These are phyloP conservation scores for Aptenodytes patagonicus DNA, from an alignment of 2,113 vertebrate genomes.

Conservation along the genomic window DNA sequence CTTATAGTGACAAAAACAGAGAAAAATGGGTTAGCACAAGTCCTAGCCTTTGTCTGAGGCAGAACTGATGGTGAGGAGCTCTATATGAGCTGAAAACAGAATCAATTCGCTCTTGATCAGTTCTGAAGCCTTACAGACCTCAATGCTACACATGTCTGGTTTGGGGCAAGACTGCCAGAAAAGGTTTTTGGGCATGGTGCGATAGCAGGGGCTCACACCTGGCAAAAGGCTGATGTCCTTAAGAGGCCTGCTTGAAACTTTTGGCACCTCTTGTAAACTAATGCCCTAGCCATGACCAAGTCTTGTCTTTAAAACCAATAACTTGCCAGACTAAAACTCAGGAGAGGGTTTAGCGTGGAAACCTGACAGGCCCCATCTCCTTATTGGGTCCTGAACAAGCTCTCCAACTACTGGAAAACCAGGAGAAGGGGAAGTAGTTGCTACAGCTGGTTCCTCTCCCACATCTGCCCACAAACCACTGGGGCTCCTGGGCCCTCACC, in stretches of 20 bases:
- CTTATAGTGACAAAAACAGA: not conserved
- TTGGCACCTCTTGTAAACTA: not conserved
- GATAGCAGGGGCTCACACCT: not conserved
- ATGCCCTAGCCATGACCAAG: not conserved
- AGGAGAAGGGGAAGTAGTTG: not conserved
- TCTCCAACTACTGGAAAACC: not conserved
- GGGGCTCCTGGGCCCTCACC: accelerated
- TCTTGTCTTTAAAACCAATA: not conserved
- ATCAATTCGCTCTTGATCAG: not conserved
- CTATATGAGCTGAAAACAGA: not conserved
- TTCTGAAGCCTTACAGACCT: not conserved
- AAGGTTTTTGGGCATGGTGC: accelerated
- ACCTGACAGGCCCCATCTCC: not conserved
- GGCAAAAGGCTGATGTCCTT: not conserved
- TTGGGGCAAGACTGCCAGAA: not conserved
- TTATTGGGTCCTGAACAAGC: not conserved
- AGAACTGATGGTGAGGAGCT: not conserved
- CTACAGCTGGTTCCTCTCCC: not conserved
- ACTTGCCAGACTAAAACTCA: not conserved
- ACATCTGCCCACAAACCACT: not conserved
- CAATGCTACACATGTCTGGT: not conserved
- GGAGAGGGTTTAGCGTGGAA: not conserved
- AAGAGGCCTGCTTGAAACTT: not conserved
- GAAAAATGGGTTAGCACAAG: not conserved
- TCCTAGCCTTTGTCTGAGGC: not conserved